Conservation (phyloP, 2,113 vertebrate genomes). For the Neoarius graeffei region DNA sequence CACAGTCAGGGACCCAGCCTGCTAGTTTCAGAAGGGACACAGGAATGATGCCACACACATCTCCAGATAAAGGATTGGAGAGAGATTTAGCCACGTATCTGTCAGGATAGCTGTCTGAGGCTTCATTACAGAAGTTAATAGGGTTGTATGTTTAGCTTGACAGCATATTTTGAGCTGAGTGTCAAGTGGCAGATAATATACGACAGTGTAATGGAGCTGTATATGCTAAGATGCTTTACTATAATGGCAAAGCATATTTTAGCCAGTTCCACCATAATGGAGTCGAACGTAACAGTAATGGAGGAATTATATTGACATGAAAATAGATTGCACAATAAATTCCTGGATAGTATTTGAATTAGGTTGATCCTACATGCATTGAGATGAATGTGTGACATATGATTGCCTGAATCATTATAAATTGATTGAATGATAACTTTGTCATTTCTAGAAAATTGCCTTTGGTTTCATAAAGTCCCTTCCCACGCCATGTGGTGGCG, state of each 20-base stretch:
- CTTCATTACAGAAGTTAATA: slow-evolving; percentile 29
- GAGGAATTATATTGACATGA: neutral
- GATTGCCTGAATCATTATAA: neutral
- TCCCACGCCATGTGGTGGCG: no score
- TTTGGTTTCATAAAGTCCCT: neutral
- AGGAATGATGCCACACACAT: slow-evolving; percentile 46
- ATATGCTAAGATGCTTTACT: neutral
- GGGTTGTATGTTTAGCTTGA: slow-evolving; percentile 26
- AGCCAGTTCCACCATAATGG: neutral
- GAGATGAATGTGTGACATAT: neutral
- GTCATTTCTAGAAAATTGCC: neutral
- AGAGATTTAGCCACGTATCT: neutral
- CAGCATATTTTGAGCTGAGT: neutral
- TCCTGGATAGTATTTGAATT: neutral
- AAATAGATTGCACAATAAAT: slow-evolving; percentile 2
- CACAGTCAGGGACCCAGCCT: slow-evolving; percentile 23
- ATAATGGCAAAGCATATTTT: neutral
- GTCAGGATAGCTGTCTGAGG: neutral
- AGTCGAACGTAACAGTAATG: neutral
- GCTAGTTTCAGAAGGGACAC: slow-evolving; percentile 25
- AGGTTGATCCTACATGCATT: neutral
- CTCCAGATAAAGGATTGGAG: slow-evolving; percentile 10
- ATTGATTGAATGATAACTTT: neutral
- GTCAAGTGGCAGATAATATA: neutral
- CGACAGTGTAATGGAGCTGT: neutral